Evolutionary conservation across 2,888 invertebrate species (phyloP).

Genomic region (Thecocarcelia acutangulata): DNA sequence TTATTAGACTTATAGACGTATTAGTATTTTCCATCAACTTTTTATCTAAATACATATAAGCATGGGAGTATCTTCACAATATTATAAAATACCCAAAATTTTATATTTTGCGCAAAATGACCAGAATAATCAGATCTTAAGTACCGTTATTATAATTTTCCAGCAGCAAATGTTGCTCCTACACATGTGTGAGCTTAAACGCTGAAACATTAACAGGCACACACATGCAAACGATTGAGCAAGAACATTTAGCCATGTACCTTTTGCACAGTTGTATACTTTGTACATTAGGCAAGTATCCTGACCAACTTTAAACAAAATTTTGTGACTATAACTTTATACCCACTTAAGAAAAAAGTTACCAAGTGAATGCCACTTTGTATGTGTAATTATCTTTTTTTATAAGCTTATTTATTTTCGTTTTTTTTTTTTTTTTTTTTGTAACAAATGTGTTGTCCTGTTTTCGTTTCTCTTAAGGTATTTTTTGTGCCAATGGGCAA

Average conservation of each 20-base stretch:
- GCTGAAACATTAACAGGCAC: neutral
- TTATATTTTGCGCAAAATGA: slow-evolving; percentile 56
- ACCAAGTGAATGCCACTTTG: neutral
- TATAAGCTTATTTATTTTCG: neutral
- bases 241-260: neutral
- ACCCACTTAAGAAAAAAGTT: neutral
- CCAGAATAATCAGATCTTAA: slow-evolving; percentile 74
- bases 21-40: slow-evolving; percentile 49
- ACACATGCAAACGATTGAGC: too few species aligned
- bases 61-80: neutral
- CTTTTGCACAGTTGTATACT: neutral
- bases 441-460: neutral
- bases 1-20: too few species aligned
- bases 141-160: slow-evolving; percentile 74
- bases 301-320: slow-evolving; percentile 31
- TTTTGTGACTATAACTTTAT: slow-evolving; percentile 25
- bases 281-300: neutral
- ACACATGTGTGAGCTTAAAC: slow-evolving; percentile 46
- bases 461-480: slow-evolving; percentile 24
- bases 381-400: neutral
- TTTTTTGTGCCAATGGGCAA: neutral
- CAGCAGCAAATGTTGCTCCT: slow-evolving; percentile 35
- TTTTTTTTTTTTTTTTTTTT: neutral
- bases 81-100: slow-evolving; percentile 37
- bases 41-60: slow-evolving; percentile 1